These are phyloP conservation scores for Trypoxylon attenuatum DNA, from an alignment of 2,888 invertebrate genomes.

Conservation along the genomic window DNA sequence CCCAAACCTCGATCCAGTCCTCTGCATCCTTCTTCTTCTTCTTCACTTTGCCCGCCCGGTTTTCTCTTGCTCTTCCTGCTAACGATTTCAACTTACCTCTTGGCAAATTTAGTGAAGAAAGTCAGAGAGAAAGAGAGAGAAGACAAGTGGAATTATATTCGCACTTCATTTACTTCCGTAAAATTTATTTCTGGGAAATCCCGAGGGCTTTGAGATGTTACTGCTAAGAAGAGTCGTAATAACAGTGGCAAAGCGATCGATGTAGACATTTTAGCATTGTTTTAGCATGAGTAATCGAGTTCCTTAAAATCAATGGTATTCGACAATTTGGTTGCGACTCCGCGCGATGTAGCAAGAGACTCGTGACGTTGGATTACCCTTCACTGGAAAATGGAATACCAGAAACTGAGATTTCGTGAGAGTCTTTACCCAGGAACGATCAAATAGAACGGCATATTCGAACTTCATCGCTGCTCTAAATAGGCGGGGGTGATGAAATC, in stretches of 20 bases:
- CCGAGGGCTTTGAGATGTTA: too few species aligned
- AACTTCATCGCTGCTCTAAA: slow-evolving; percentile 6
- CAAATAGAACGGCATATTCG: slow-evolving; percentile 16
- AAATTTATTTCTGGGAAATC: too few species aligned
- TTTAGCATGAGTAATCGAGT: too few species aligned
- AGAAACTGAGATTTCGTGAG: background rate
- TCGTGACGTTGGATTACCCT: too few species aligned
- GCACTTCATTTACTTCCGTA: background rate
- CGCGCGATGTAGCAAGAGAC: too few species aligned
- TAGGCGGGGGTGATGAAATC: slow-evolving; percentile 25
- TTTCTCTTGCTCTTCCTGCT: background rate
- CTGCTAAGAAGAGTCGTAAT: too few species aligned
- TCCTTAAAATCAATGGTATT: too few species aligned
- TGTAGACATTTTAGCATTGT: too few species aligned
- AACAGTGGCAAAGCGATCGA: too few species aligned
- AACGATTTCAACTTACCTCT: background rate
- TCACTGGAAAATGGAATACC: too few species aligned
- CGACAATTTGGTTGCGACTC: too few species aligned
- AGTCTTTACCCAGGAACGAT: background rate
- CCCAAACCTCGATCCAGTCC: slow-evolving; percentile 21
- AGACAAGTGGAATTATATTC: background rate
- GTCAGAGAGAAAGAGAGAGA: too few species aligned
- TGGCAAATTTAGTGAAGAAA: background rate
- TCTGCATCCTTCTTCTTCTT: background rate
- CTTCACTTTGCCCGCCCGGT: background rate